Evolutionary conservation across 2,797 vertebrate species (phyloP).

Genomic region (Alcedo atthis): DNA sequence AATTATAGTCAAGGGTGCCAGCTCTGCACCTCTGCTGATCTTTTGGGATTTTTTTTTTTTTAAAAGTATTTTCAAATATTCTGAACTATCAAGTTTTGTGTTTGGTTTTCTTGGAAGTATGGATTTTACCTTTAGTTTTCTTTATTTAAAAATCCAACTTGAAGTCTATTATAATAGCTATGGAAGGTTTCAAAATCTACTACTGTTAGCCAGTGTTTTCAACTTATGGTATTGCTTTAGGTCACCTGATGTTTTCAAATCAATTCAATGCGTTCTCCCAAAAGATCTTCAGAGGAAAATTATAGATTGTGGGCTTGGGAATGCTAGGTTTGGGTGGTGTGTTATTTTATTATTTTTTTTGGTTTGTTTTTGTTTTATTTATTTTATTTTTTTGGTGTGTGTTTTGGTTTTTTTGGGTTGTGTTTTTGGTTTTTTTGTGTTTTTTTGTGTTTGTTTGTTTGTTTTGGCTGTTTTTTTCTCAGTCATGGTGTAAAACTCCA

Average conservation of each 20-base stretch:
- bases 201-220: background rate
- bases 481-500: background rate
- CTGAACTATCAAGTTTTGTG: accelerated
- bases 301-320: background rate
- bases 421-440: background rate
- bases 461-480: background rate
- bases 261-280: background rate
- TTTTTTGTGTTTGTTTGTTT: too few relatives aligned
- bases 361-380: background rate
- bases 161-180: background rate
- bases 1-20: background rate
- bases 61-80: background rate
- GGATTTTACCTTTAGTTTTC: background rate
- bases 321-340: background rate
- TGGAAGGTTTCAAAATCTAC: background rate
- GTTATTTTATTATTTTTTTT: too few relatives aligned
- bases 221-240: background rate
- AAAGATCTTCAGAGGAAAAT: background rate
- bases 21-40: background rate
- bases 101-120: background rate
- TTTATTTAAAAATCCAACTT: background rate
- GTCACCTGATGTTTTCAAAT: background rate
- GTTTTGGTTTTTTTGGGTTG: too few relatives aligned
- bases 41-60: background rate
- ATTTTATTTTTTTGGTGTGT: too few relatives aligned